Conservation (phyloP, 2,888 invertebrate species). For the Pharmacophagus antenor region DNA sequence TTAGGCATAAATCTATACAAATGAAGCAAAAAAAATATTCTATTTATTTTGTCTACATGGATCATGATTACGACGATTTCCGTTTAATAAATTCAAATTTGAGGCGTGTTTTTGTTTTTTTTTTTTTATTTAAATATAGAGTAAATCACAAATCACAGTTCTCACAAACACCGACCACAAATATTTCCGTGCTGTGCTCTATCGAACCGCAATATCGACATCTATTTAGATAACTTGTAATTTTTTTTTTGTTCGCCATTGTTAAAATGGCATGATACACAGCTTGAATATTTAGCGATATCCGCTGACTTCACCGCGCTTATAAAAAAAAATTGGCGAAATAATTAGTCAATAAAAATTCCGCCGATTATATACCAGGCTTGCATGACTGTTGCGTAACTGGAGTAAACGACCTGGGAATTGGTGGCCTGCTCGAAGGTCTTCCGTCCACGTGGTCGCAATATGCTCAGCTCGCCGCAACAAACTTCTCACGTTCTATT, state of each 20-base stretch:
- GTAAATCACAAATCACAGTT: no score
- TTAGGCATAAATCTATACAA: no score
- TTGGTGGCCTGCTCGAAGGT: slow-evolving; percentile 66
- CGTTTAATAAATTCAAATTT: no score
- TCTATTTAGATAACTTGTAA: slow-evolving; percentile 59
- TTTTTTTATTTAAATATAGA: no score
- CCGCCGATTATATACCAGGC: slow-evolving; percentile 74
- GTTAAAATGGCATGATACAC: slow-evolving; percentile 79
- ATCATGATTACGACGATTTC: no score
- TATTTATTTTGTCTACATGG: no score
- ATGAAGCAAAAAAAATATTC: no score
- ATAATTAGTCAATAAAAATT: slow-evolving; percentile 81
- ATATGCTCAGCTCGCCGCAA: slow-evolving; percentile 36
- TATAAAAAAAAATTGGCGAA: slow-evolving; percentile 75
- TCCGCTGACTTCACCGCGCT: slow-evolving; percentile 77
- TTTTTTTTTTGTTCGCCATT: slow-evolving; percentile 76
- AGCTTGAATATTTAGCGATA: slow-evolving; percentile 79
- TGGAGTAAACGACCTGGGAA: slow-evolving; percentile 78
- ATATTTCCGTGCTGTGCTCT: slow-evolving; percentile 17
- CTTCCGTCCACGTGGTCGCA: slow-evolving; percentile 61
- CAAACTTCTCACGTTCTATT: slow-evolving; percentile 22
- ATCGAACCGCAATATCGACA: slow-evolving; percentile 53
- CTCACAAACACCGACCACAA: no score
- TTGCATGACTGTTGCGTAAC: slow-evolving; percentile 79
- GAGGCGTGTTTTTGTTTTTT: no score